These are phyloP conservation scores for Caenorhabditis becei DNA, from an alignment of 2,888 invertebrate genomes.

Conservation along the genomic window DNA sequence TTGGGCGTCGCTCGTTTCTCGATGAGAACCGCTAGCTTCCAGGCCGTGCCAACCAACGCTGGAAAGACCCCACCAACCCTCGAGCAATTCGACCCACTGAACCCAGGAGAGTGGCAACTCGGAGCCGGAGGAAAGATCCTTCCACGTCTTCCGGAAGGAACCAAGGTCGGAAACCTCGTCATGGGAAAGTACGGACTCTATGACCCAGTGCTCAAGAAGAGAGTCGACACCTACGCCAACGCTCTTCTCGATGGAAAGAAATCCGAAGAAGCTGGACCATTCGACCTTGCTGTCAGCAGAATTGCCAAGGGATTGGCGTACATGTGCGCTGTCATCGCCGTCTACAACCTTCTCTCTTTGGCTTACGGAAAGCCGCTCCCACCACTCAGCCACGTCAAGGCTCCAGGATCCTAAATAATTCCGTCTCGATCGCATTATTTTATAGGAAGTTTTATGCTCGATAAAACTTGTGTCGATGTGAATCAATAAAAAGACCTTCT, in stretches of 20 bases:
- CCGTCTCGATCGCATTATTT: constrained; percentile 35
- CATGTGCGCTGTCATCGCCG: constrained; percentile 70
- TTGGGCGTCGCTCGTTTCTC: constrained; percentile 70
- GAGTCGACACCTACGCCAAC: constrained; percentile 75
- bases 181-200: constrained; percentile 81
- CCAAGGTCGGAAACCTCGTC: constrained; percentile 77
- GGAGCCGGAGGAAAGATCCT: constrained; percentile 79
- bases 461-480: constrained; percentile 56
- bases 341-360: constrained; percentile 76
- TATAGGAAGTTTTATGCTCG: constrained; percentile 56
- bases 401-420: constrained; percentile 73
- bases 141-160: constrained; percentile 81
- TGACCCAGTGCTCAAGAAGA: constrained; percentile 76
- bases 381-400: constrained; percentile 75
- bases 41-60: constrained; percentile 75
- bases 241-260: constrained; percentile 79
- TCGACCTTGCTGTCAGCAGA: constrained; percentile 70
- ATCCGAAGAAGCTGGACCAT: constrained; percentile 77
- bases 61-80: constrained; percentile 78
- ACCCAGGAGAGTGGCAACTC: constrained; percentile 80
- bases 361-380: constrained; percentile 75
- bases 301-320: constrained; percentile 72
- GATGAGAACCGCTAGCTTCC: constrained; percentile 72
- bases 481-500: constrained; percentile 46
- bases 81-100: constrained; percentile 80